Evolutionary conservation across 2,113 vertebrate genomes (phyloP).

Genomic region (Haliaeetus leucogaster): DNA sequence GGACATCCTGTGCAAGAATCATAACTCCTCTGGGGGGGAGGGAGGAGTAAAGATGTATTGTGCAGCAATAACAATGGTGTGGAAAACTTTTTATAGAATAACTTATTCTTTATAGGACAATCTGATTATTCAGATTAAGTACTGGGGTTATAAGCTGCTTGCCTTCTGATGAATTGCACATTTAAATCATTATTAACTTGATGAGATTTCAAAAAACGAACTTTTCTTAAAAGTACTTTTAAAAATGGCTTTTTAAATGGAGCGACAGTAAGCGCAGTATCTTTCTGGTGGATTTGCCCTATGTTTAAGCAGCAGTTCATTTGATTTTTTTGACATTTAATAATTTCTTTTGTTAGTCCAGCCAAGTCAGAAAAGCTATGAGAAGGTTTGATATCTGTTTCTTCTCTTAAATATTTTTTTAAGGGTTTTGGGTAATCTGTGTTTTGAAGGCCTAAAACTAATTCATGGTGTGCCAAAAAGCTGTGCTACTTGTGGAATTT

Average conservation of each 20-base stretch:
- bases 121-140: not conserved
- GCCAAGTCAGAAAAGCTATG: rapidly evolving
- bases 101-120: not conserved
- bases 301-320: not conserved
- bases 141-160: not conserved
- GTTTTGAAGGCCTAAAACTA: not conserved
- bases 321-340: not conserved
- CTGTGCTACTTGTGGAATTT: not conserved
- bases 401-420: not conserved
- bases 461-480: not conserved
- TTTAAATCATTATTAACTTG: not conserved
- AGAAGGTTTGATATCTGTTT: not conserved
- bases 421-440: not conserved
- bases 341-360: not conserved
- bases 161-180: not conserved
- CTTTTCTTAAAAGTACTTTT: not conserved
- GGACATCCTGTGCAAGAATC: not conserved
- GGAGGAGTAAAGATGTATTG: not conserved
- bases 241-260: not conserved
- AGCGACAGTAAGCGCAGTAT: rapidly evolving
- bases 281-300: not conserved
- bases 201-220: not conserved
- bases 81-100: not conserved
- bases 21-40: not conserved
- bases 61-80: not conserved